Percentiles rank a stretch among this genome's conserved stretches.
Conservation (phyloP, 2,888 invertebrate species). For the Zeuzera pyrina region DNA sequence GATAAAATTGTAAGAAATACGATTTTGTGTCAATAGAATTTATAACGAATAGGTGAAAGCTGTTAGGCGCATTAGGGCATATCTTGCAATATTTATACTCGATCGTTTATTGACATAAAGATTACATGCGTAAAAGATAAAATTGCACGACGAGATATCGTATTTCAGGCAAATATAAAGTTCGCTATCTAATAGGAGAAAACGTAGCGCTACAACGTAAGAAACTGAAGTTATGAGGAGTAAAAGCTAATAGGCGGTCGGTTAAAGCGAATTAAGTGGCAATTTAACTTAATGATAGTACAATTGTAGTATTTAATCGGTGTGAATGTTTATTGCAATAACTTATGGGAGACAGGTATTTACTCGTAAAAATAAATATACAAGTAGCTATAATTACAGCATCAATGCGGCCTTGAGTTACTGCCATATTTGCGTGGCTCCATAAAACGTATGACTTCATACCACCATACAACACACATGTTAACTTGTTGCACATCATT, state of each 20-base stretch:
- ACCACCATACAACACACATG: conserved; percentile 27
- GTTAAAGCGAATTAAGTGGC: conserved; percentile 36
- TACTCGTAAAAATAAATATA: no score
- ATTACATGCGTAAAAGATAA: conserved; percentile 23
- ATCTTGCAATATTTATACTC: conserved; percentile 24
- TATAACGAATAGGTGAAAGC: conserved; percentile 57
- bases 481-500: conserved; percentile 11
- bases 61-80: conserved; percentile 1
- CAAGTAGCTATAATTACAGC: no score
- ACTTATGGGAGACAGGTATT: no score
- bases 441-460: conserved; percentile 33
- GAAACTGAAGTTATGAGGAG: conserved; percentile 36
- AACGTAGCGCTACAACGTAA: conserved; percentile 35
- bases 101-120: conserved; percentile 20
- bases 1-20: no score
- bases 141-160: conserved; percentile 17
- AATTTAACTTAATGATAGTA: conserved; percentile 40
- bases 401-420: conserved; percentile 10
- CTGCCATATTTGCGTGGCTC: conserved; percentile 23
- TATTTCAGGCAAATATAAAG: neutral
- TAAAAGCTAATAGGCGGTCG: conserved; percentile 31
- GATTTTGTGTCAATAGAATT: conserved; percentile 44
- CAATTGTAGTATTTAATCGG: conserved; percentile 28
- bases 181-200: conserved; percentile 13
- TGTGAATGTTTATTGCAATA: conserved; percentile 28